These are phyloP conservation scores for Acrocephalus scirpaceus DNA, from an alignment of 2,797 vertebrate species.

Conservation along the genomic window DNA sequence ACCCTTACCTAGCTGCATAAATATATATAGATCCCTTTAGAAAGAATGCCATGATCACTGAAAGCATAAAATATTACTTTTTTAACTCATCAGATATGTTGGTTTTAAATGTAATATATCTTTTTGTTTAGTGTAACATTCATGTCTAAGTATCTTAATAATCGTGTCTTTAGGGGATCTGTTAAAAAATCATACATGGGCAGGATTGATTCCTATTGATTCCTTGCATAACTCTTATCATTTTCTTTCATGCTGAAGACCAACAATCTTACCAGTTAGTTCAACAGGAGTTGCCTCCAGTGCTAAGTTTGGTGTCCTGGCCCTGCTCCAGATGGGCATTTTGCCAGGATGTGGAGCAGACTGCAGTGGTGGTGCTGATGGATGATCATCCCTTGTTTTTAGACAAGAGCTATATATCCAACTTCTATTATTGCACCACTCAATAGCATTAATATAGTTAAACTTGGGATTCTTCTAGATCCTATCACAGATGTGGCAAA, in stretches of 20 bases:
- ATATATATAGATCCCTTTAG: background rate
- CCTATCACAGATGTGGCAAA: background rate
- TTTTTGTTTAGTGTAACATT: background rate
- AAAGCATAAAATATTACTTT: background rate
- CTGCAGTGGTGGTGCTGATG: constrained; percentile 13
- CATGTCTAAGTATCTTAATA: background rate
- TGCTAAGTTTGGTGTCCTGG: background rate
- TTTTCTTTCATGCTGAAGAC: background rate
- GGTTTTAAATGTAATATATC: background rate
- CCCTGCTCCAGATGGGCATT: background rate
- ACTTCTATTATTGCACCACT: constrained; percentile 4
- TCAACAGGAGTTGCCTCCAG: background rate
- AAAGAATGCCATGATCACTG: background rate
- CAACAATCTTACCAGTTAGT: background rate
- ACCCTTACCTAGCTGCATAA: background rate
- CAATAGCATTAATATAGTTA: constrained; percentile 6
- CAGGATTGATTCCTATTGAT: background rate
- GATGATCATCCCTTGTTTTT: background rate
- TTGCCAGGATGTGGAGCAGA: background rate
- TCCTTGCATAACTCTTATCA: background rate
- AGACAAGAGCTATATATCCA: constrained; percentile 43
- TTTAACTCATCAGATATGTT: background rate
- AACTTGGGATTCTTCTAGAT: constrained; percentile 30
- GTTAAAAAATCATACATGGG: rapidly evolving
- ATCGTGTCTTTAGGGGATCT: background rate